These are phyloP conservation scores for Axea sp. DNA, from an alignment of 2,888 invertebrate species.

Conservation along the genomic window DNA sequence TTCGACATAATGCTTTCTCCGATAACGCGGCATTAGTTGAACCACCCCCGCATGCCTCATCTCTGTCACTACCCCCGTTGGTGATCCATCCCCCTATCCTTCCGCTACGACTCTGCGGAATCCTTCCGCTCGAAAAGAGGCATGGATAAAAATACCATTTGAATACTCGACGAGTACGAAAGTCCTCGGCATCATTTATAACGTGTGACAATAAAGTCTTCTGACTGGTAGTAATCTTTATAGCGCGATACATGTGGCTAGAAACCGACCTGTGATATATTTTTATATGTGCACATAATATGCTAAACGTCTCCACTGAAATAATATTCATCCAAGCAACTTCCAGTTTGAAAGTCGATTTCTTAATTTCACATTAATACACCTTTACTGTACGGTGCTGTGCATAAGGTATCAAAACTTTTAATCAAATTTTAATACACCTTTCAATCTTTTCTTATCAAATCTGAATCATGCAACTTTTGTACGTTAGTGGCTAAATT, in stretches of 20 bases:
- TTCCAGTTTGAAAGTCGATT: slow-evolving; percentile 11
- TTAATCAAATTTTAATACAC: too few species aligned
- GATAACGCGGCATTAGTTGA: slow-evolving; percentile 72
- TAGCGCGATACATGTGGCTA: slow-evolving; percentile 72
- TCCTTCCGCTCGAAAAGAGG: slow-evolving; percentile 74
- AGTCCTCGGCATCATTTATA: slow-evolving; percentile 77
- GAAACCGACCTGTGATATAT: slow-evolving; percentile 47
- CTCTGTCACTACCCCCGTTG: slow-evolving; percentile 58
- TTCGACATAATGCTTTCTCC: slow-evolving; percentile 71
- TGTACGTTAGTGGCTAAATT: too few species aligned
- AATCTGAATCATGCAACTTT: too few species aligned
- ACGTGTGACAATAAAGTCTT: slow-evolving; percentile 78
- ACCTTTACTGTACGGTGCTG: too few species aligned
- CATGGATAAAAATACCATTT: slow-evolving; percentile 78
- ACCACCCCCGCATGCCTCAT: slow-evolving; percentile 50
- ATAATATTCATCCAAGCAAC: too few species aligned
- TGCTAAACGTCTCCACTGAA: slow-evolving; percentile 66
- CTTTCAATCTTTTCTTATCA: too few species aligned
- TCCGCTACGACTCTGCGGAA: slow-evolving; percentile 64
- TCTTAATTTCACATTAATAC: background rate
- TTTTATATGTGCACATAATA: slow-evolving; percentile 69
- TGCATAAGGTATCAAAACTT: too few species aligned
- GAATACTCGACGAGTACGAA: slow-evolving; percentile 73
- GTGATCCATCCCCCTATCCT: slow-evolving; percentile 62
- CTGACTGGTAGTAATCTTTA: slow-evolving; percentile 76